A percentile compares a stretch with the other conserved stretches of the same genome.
These are phyloP conservation scores for Drosophila eugracilis DNA, from an alignment of 1,140 invertebrate species.

Conservation along the genomic window DNA sequence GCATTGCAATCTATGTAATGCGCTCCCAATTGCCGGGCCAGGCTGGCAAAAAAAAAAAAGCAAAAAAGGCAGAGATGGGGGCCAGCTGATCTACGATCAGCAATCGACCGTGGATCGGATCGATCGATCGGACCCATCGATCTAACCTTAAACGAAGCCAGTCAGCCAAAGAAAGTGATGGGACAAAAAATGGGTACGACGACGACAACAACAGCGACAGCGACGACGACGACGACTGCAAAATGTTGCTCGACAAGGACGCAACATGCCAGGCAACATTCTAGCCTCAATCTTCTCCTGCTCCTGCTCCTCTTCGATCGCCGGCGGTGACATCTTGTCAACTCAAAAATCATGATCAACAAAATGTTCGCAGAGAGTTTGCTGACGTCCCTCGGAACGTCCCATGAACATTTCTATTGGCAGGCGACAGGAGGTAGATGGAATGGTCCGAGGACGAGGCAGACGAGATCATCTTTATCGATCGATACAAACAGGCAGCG, in stretches of 20 bases:
- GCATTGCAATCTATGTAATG: slow-evolving; percentile 69
- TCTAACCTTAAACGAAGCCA: slow-evolving; percentile 45
- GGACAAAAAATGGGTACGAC: slow-evolving; percentile 13
- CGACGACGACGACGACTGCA: slow-evolving; percentile 19
- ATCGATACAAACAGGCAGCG: slow-evolving; percentile 70
- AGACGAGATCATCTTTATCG: slow-evolving; percentile 73
- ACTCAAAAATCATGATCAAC: slow-evolving; percentile 82
- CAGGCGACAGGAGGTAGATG: slow-evolving; percentile 20
- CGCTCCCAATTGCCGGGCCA: slow-evolving; percentile 61
- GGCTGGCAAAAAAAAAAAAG: not conserved
- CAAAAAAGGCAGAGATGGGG: slow-evolving; percentile 11
- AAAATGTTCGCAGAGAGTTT: slow-evolving; percentile 59
- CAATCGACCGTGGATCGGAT: slow-evolving; percentile 38
- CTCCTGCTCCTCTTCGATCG: slow-evolving; percentile 39
- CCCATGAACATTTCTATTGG: slow-evolving; percentile 72
- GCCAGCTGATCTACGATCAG: slow-evolving; percentile 52
- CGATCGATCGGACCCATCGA: slow-evolving; percentile 44
- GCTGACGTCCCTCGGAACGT: slow-evolving; percentile 15
- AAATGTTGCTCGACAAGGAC: slow-evolving; percentile 79
- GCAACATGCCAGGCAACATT: slow-evolving; percentile 76
- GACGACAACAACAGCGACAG: slow-evolving; percentile 25
- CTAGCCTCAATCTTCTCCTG: slow-evolving; percentile 46
- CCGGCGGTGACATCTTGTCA: slow-evolving; percentile 82
- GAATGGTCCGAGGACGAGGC: not conserved
- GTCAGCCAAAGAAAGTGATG: slow-evolving; percentile 68